A percentile compares a stretch with the other conserved stretches of the same genome.
Evolutionary conservation across 2,113 vertebrate genomes (phyloP).

Genomic region (Tursiops truncatus): DNA sequence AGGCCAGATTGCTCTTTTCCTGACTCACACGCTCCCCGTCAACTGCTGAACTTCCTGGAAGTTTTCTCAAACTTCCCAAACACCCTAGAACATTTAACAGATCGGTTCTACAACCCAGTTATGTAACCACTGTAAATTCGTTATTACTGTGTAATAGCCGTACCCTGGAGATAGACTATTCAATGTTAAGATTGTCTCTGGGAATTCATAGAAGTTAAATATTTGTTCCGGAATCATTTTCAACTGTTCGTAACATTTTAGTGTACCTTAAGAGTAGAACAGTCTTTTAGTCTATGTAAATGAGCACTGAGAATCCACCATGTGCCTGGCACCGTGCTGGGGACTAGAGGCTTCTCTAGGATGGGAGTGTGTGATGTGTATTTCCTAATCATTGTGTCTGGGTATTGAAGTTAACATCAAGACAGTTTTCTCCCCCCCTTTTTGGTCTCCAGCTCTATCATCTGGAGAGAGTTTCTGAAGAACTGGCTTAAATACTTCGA

Average conservation of each 20-base stretch:
- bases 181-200: not conserved
- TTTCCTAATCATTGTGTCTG: not conserved
- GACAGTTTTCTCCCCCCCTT: not conserved
- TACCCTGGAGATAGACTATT: not conserved
- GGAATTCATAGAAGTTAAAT: not conserved
- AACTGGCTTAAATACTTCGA: not conserved
- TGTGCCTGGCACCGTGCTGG: fast-evolving
- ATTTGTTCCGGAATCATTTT: not conserved
- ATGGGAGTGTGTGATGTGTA: fast-evolving
- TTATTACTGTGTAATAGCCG: not conserved
- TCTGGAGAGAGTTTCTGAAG: not conserved
- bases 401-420: not conserved
- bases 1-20: not conserved
- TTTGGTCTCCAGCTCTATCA: not conserved
- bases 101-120: not conserved
- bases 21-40: not conserved
- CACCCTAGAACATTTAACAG: not conserved
- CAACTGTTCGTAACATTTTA: not conserved
- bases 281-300: not conserved
- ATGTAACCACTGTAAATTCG: not conserved
- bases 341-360: not conserved
- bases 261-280: not conserved
- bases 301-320: not conserved
- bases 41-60: not conserved
- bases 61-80: not conserved